Evolutionary conservation across 2,888 invertebrate species (phyloP), one percentile per base, ranked within the genome.

Genomic region (Fragum whitleyi): DNA sequence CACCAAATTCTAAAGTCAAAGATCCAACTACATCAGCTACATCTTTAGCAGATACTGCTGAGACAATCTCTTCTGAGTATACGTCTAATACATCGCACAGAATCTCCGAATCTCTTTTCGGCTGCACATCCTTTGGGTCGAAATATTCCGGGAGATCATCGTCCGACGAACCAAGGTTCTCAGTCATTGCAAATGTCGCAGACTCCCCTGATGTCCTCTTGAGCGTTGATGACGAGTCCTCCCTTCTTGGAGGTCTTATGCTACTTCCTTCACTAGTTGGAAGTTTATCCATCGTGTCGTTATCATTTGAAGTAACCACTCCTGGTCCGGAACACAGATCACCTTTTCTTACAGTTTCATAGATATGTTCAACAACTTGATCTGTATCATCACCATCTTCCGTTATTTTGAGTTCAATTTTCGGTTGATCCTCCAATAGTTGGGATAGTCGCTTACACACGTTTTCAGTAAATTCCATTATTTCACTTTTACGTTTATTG

Each of bases 391-490:
- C 70, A 21, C 53, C 71, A 19, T 68, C 71, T 9, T 77, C 42
- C 32, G 62, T 28, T 53, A 67, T 85, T 47, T 79, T 83, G n/a
- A 47, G 47, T 78, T 90, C 89, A 9, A 36, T 36, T 3, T 36
- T 36, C 7, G 39, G 39, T 42, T 42, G 65, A 42, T 65, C 65
- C 1, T 65, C 65, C 14, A 91, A 74, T 7, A 91, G 78, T 29
- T 85, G 86, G 23, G 91, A 91, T 55, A 91, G 65, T 42, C 91
- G 70, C 62, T 88, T 88, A 68, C 88, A 90, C 39, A 91, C 88
- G 32, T 75, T 87, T 61, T 90, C 90, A 19, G 88, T 87, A 70
- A 91, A 91, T 61, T 85, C 75, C 61, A 80, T 69, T 14, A 83
- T 74, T 76, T 86, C 82, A 73, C 81, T 80, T 72, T 68, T 83